Percentiles rank a stretch among this genome's conserved stretches.
Evolutionary conservation across 1,140 invertebrate genomes (phyloP).

Genomic region (Bombus balteatus): DNA sequence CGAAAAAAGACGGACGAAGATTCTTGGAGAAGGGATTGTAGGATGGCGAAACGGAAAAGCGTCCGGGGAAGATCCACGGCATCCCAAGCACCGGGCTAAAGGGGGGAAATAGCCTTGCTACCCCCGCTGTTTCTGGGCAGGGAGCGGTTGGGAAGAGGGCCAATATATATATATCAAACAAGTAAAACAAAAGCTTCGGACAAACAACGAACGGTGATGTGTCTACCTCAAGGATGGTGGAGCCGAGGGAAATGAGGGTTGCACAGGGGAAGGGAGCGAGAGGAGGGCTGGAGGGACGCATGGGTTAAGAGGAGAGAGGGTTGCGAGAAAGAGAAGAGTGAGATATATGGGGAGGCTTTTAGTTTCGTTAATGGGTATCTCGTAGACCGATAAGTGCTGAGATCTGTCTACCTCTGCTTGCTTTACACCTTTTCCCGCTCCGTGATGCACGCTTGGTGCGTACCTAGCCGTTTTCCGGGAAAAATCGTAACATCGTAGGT

Average conservation of each 20-base stretch:
- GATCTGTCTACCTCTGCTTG: slow-evolving; percentile 81
- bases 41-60: slow-evolving; percentile 7
- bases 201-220: slow-evolving; percentile 80
- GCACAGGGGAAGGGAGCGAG: slow-evolving; percentile 58
- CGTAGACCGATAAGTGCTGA: slow-evolving; percentile 82
- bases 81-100: slow-evolving; percentile 14
- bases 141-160: slow-evolving; percentile 51
- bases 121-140: slow-evolving; percentile 38
- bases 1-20: slow-evolving; percentile 21
- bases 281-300: not conserved
- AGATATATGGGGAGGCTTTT: slow-evolving; percentile 82
- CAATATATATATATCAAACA: slow-evolving; percentile 78
- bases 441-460: slow-evolving; percentile 45
- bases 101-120: slow-evolving; percentile 40
- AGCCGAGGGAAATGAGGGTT: slow-evolving; percentile 68
- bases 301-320: slow-evolving; percentile 61
- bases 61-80: slow-evolving; percentile 34
- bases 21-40: slow-evolving; percentile 1
- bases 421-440: slow-evolving; percentile 78
- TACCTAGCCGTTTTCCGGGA: slow-evolving; percentile 40
- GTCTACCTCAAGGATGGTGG: slow-evolving; percentile 77
- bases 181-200: slow-evolving; percentile 79
- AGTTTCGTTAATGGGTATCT: slow-evolving; percentile 82
- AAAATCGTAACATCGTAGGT: slow-evolving; percentile 43
- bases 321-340: slow-evolving; percentile 71